Evolutionary conservation across 2,888 invertebrate species (phyloP).

Genomic region (Hermodice carunculata): DNA sequence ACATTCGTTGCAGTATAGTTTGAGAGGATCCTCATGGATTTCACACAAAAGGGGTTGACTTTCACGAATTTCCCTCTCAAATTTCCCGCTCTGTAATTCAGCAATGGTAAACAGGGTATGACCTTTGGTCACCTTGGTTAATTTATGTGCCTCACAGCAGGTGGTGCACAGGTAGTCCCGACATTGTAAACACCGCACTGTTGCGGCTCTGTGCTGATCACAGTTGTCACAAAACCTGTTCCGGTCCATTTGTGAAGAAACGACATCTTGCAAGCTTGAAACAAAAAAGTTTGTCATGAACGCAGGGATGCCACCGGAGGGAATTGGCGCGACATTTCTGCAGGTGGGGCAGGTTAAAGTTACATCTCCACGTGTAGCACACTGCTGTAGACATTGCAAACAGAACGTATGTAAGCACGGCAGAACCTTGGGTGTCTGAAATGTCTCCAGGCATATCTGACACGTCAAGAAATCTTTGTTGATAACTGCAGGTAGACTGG

Average conservation of each 20-base stretch:
- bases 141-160: slow-evolving; percentile 40
- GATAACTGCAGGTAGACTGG: too few species aligned
- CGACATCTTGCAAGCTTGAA: too few species aligned
- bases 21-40: slow-evolving; percentile 40
- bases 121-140: slow-evolving; percentile 40
- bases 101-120: slow-evolving; percentile 37
- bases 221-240: slow-evolving; percentile 42
- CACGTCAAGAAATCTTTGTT: too few species aligned
- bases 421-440: too few species aligned
- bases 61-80: not conserved
- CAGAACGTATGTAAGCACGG: too few species aligned
- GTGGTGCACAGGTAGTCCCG: slow-evolving; percentile 45
- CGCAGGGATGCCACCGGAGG: slow-evolving; percentile 7
- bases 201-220: slow-evolving; percentile 30
- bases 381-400: too few species aligned
- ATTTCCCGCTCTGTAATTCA: slow-evolving; percentile 39
- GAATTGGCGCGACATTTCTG: too few species aligned
- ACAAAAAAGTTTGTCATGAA: too few species aligned
- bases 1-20: slow-evolving; percentile 43
- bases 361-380: too few species aligned
- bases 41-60: slow-evolving; percentile 41
- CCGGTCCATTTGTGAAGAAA: too few species aligned
- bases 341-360: too few species aligned
- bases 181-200: slow-evolving; percentile 44
- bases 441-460: too few species aligned